Percentiles rank a stretch among this genome's conserved stretches.
These are phyloP conservation scores for Lutjanus argentimaculatus DNA, from an alignment of 2,797 vertebrate species.

Conservation along the genomic window DNA sequence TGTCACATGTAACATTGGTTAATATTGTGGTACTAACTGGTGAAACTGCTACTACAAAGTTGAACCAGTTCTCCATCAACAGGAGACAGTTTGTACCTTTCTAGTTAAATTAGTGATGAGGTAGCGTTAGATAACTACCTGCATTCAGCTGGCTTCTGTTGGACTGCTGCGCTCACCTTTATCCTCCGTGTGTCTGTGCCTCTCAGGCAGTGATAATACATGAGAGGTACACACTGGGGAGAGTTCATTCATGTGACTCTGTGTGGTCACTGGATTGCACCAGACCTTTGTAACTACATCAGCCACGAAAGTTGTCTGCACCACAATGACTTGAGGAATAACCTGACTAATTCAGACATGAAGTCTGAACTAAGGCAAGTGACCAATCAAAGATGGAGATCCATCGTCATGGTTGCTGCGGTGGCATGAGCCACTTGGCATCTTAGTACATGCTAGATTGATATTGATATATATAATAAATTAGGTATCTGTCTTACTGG, in stretches of 20 bases:
- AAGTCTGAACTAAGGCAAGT: too few species aligned
- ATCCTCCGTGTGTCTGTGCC: not conserved
- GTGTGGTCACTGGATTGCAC: not conserved
- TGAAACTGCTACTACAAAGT: not conserved
- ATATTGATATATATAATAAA: too few species aligned
- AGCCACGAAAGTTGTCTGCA: too few species aligned
- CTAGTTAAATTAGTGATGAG: not conserved
- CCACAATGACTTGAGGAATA: too few species aligned
- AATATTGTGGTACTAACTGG: not conserved
- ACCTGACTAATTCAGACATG: too few species aligned
- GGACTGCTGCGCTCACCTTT: not conserved
- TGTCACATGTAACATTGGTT: not conserved
- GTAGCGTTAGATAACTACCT: slow-evolving; percentile 1
- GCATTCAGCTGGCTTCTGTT: not conserved
- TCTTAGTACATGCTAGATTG: too few species aligned
- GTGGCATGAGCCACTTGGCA: too few species aligned
- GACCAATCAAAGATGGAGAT: too few species aligned
- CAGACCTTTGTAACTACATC: too few species aligned
- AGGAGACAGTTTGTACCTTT: too few species aligned
- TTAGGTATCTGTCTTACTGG: too few species aligned
- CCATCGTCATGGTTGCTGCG: too few species aligned
- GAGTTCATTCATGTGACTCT: not conserved
- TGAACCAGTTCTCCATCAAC: not conserved
- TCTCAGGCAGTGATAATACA: not conserved
- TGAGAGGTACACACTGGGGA: not conserved